These are phyloP conservation scores for Amphiura filiformis DNA, from an alignment of 35 echinoderm and acorn worm genomes.

Conservation along the genomic window DNA sequence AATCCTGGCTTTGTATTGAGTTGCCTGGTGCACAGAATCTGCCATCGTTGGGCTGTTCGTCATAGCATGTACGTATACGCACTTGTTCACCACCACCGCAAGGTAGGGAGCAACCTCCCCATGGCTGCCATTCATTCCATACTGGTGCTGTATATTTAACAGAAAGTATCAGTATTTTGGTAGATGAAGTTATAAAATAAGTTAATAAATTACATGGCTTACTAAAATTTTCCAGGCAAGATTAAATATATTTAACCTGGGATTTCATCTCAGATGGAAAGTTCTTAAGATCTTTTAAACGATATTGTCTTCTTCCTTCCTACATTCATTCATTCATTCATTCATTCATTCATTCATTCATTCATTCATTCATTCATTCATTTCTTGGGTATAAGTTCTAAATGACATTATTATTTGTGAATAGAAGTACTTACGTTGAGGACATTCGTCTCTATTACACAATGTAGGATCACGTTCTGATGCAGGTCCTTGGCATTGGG, in stretches of 20 bases:
- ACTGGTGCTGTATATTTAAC: neutral
- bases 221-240: neutral
- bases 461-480: neutral
- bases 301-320: too few species aligned
- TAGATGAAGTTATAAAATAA: neutral
- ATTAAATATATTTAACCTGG: neutral
- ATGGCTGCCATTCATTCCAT: neutral
- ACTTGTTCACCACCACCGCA: neutral
- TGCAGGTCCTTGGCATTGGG: neutral
- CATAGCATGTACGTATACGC: neutral
- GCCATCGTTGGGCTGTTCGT: neutral
- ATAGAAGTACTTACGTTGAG: neutral
- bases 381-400: too few species aligned
- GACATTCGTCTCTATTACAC: neutral
- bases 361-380: conserved; percentile 15
- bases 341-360: conserved; percentile 15
- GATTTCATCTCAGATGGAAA: neutral
- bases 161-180: neutral
- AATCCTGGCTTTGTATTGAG: neutral
- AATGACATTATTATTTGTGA: too few species aligned
- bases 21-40: neutral
- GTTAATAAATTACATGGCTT: neutral
- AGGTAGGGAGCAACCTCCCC: neutral
- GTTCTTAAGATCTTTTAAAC: neutral
- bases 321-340: conserved; percentile 11